Conservation (phyloP, 2,797 vertebrate genomes). For the Phalanger gymnotis region DNA sequence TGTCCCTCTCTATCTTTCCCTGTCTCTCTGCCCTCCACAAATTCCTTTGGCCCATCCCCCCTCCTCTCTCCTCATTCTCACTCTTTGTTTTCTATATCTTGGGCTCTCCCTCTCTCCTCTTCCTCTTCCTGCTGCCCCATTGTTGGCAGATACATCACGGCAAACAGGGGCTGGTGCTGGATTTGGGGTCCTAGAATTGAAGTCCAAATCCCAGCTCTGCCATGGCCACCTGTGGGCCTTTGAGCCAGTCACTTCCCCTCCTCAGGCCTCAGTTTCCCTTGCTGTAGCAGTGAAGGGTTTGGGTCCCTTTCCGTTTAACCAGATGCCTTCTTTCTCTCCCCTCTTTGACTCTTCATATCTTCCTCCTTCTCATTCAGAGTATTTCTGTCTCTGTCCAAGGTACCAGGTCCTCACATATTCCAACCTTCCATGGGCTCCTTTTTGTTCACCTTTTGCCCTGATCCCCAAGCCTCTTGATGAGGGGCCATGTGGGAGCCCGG, state of each 20-base stretch:
- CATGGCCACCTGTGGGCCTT: not conserved
- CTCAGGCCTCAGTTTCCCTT: not conserved
- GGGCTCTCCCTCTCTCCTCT: not conserved
- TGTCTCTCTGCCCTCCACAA: not conserved
- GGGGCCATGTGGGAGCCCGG: constrained; percentile 19
- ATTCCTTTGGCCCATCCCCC: constrained; percentile 14
- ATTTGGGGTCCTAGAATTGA: not conserved
- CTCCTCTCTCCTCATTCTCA: not conserved
- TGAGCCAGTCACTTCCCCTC: not conserved
- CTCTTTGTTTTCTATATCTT: constrained; percentile 62
- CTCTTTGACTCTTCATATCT: constrained; percentile 59
- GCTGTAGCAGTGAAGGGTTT: not conserved
- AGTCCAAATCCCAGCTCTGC: not conserved
- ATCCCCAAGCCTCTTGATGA: not conserved
- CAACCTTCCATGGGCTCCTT: not conserved
- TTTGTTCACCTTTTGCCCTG: not conserved
- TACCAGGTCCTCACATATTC: not conserved
- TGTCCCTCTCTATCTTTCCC: not conserved
- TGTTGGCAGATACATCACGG: not conserved
- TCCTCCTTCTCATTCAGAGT: constrained; percentile 34
- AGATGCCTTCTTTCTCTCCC: not conserved
- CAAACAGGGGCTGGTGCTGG: not conserved
- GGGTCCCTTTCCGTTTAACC: constrained; percentile 55
- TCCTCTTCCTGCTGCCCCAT: not conserved
- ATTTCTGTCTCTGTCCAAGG: not conserved